Percentiles rank a stretch among this genome's conserved stretches.
Evolutionary conservation across 1,140 invertebrate genomes (phyloP).

Genomic region (Megathymus violae): DNA sequence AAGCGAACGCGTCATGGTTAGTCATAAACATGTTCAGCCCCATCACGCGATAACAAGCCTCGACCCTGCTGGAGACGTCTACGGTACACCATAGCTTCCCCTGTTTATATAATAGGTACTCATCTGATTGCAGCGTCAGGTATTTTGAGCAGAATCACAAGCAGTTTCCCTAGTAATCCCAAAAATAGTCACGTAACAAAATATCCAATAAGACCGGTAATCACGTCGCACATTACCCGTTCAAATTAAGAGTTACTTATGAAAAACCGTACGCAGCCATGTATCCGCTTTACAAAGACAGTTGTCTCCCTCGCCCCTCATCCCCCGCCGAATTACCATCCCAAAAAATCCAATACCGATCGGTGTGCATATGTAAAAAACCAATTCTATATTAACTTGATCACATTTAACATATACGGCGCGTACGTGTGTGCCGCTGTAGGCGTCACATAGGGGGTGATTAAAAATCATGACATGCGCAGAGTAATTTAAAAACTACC

Average conservation of each 20-base stretch:
- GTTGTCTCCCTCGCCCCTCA: slow-evolving; percentile 6
- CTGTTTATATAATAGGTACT: too few relatives aligned
- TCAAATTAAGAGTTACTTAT: slow-evolving; percentile 35
- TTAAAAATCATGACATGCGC: slow-evolving; percentile 81
- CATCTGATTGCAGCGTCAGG: too few relatives aligned
- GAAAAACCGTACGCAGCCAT: slow-evolving; percentile 25
- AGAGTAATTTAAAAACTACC: slow-evolving; percentile 81
- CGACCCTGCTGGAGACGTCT: too few relatives aligned
- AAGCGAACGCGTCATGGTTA: too few relatives aligned
- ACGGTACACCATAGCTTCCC: too few relatives aligned
- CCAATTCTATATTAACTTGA: slow-evolving; percentile 57
- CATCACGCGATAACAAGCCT: too few relatives aligned
- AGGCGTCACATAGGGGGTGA: slow-evolving; percentile 71
- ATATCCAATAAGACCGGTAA: slow-evolving; percentile 18
- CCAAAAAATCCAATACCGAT: slow-evolving; percentile 46
- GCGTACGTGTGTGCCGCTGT: slow-evolving; percentile 49
- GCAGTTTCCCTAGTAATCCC: neutral
- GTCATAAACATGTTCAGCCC: too few relatives aligned
- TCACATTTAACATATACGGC: slow-evolving; percentile 57
- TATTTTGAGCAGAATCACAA: too few relatives aligned
- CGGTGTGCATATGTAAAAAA: slow-evolving; percentile 52
- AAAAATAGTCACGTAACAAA: slow-evolving; percentile 7
- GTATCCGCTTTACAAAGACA: slow-evolving; percentile 27
- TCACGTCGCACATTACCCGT: slow-evolving; percentile 26
- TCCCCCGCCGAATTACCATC: slow-evolving; percentile 25